Base-by-base conservation (phyloP, 2,797 vertebrate genomes). In the Platyrinchus mystaceus region DNA sequence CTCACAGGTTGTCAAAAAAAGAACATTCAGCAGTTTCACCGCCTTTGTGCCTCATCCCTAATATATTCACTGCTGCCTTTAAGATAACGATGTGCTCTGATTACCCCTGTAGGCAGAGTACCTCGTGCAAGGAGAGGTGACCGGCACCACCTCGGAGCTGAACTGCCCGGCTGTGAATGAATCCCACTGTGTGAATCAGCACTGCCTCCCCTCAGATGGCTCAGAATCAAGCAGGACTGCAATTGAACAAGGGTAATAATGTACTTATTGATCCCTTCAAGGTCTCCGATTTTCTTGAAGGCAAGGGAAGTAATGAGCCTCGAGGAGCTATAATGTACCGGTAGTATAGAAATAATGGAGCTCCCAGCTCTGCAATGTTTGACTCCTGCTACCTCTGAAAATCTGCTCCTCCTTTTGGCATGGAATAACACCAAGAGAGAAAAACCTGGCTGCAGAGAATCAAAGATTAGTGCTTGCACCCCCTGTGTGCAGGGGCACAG, bases 241-340 rank as follows among this genome's bases (percentile, higher is more conserved):
- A 95, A 95, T 71, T 94, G 95, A 89, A 94, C 88, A 95, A 62
- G 70, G 89, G 75, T 78, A 93, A 93, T 91, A 89, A 95, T 85
- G 91, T 90, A 90, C 76, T 94, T 93, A 95, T 94, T 95, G 95
- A 96, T 96, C 77, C 85, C 73, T 95, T 89, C 77, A 95, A 93
- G 87, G 73, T 83, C 74, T 86, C 79, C 3, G 22, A 81, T 94
- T 96, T 88, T 76, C 85, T 77, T 86, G 82, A 88, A 92, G 80
- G 68, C 24, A 0, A 79, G 66, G 66, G 84, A 85, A 93, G 82
- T 63, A 95, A 96, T 89, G 94, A 93, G 52, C 82, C 73, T 71
- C 4, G 4, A 93, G 75, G 70, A 91, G 58, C 64, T 70, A n/a
- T 90, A 79, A 89, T 37, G 70, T 34, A 84, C 52, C 53, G 69